phyloP scores from a whole-genome alignment of 2,888 invertebrate genomes.

The Amiota communis region DNA sequence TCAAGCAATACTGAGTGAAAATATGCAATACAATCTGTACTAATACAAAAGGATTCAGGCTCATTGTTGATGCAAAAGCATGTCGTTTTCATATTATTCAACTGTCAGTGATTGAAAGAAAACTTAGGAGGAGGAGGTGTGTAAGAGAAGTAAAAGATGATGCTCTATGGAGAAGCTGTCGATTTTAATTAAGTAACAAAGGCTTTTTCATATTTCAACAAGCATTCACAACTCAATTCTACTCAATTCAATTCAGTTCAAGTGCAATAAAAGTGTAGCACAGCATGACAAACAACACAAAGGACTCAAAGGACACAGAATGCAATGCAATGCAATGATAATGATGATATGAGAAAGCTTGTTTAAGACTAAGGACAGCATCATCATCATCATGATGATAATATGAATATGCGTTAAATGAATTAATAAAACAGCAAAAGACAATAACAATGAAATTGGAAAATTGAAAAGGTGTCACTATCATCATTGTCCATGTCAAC shows the following conservation, averaged over 20 bases:
- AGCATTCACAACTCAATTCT: not conserved
- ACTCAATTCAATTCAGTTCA: conserved; percentile 6
- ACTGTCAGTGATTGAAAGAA: not conserved
- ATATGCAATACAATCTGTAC: not conserved
- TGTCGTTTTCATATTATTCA: not conserved
- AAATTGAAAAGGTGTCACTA: conserved; percentile 58
- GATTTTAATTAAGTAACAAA: conserved; percentile 53
- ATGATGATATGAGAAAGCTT: not conserved
- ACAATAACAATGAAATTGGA: conserved; percentile 41
- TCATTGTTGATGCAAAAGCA: not conserved
- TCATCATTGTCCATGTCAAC: conserved; percentile 1
- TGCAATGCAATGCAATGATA: conserved; percentile 3
- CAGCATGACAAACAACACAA: not conserved
- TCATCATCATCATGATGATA: too few relatives aligned
- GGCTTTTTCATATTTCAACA: not conserved
- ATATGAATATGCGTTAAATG: conserved; percentile 4
- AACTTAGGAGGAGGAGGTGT: not conserved
- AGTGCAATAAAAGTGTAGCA: conserved; percentile 12
- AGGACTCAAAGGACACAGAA: not conserved
- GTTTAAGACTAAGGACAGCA: too few relatives aligned
- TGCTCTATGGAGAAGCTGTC: conserved; percentile 25
- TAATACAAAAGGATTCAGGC: not conserved
- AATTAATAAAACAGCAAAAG: conserved; percentile 57
- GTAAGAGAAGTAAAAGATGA: too few relatives aligned
- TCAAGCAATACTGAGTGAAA: not conserved